These are phyloP conservation scores for Collichthys lucidus DNA, from an alignment of 2,113 vertebrate genomes.

Conservation along the genomic window DNA sequence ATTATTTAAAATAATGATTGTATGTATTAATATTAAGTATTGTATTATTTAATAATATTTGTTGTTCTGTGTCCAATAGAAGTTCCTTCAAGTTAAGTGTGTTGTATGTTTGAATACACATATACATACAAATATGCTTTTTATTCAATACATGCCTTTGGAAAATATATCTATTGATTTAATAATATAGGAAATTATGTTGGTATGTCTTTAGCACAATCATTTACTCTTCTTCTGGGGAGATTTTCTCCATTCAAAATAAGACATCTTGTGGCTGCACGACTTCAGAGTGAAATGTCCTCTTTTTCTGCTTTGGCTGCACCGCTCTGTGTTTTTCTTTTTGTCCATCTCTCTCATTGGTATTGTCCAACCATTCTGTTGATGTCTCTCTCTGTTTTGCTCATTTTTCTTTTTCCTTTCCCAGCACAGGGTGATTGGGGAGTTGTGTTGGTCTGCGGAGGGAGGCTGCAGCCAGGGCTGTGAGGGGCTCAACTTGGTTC, in stretches of 20 bases:
- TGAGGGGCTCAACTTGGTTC: conserved; percentile 75
- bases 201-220: neutral
- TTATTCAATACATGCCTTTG: neutral
- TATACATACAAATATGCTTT: neutral
- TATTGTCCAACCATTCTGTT: conserved; percentile 72
- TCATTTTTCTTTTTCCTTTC: conserved; percentile 70
- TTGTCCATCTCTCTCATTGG: conserved; percentile 55
- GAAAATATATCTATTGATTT: neutral
- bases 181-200: neutral
- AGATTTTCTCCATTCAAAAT: conserved; percentile 7
- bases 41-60: neutral
- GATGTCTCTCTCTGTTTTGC: conserved; percentile 72
- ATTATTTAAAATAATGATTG: no score
- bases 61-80: neutral
- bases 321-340: conserved; percentile 40
- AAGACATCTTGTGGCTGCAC: conserved; percentile 33
- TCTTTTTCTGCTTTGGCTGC: conserved; percentile 45
- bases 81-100: neutral
- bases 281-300: conserved; percentile 21
- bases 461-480: conserved; percentile 63
- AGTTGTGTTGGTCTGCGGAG: conserved; percentile 60
- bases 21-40: no score
- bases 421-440: conserved; percentile 63
- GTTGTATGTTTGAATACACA: neutral
- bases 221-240: neutral